Percentiles rank a stretch among this genome's conserved stretches.
Evolutionary conservation across 2,797 vertebrate genomes (phyloP).

Genomic region (Centroberyx gerrardi): DNA sequence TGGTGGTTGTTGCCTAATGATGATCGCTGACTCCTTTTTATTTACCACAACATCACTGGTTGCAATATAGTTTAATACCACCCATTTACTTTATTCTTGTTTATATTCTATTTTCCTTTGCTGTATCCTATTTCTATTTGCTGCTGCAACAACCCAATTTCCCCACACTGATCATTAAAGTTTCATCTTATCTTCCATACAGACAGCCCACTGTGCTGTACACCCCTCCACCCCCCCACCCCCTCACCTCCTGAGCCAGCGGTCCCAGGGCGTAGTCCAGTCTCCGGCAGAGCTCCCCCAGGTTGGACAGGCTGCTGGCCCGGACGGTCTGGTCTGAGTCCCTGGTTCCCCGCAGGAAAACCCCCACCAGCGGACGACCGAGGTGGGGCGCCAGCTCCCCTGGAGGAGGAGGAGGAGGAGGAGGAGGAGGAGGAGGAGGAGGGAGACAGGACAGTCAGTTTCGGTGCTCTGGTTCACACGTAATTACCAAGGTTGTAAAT

Average conservation of each 20-base stretch:
- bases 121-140: too few species aligned
- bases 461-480: not conserved
- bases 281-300: slow-evolving; percentile 93
- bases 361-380: slow-evolving; percentile 86
- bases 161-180: too few species aligned
- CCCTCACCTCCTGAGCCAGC: slow-evolving; percentile 90
- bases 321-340: slow-evolving; percentile 86
- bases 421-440: too few species aligned
- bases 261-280: slow-evolving; percentile 91
- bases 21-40: too few species aligned
- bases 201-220: not conserved
- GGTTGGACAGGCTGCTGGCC: slow-evolving; percentile 95
- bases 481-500: not conserved
- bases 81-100: too few species aligned
- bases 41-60: too few species aligned
- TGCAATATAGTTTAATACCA: too few species aligned
- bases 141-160: too few species aligned
- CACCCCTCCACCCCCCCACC: too few species aligned
- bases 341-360: slow-evolving; percentile 89
- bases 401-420: slow-evolving; percentile 56
- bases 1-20: too few species aligned
- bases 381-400: slow-evolving; percentile 91
- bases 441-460: not conserved
- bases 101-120: too few species aligned
- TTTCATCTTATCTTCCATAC: too few species aligned